Conservation (phyloP, 2,113 vertebrate genomes). For the Brevimyrus niger region DNA sequence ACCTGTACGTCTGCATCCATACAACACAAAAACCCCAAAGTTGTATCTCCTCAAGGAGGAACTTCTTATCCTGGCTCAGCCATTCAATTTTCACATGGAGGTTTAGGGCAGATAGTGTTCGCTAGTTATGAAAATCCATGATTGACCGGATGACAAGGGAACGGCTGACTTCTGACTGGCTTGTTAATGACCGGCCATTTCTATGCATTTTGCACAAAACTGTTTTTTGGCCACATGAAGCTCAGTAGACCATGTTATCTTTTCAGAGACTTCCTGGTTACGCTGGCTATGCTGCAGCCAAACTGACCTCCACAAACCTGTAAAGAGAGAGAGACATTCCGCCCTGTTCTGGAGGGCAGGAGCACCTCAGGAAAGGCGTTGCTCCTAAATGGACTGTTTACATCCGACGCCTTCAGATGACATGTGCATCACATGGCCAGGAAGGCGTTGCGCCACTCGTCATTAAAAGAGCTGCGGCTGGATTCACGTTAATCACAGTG, state of each 20-base stretch:
- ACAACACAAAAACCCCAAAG: constrained; percentile 33
- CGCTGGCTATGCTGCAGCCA: background rate
- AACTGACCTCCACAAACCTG: background rate
- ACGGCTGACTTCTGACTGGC: constrained; percentile 9
- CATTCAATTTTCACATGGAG: constrained; percentile 33
- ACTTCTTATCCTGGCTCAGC: constrained; percentile 41
- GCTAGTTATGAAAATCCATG: constrained; percentile 16
- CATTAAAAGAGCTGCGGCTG: background rate
- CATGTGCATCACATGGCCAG: background rate
- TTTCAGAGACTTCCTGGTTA: background rate
- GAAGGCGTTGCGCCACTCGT: background rate
- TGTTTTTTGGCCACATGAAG: background rate
- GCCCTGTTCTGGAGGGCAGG: background rate
- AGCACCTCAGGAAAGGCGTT: background rate
- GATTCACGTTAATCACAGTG: constrained; percentile 1
- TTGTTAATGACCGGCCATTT: background rate
- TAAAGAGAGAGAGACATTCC: background rate
- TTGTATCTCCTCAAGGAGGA: constrained; percentile 41
- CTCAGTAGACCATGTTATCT: background rate
- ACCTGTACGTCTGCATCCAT: constrained; percentile 33
- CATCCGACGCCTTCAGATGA: background rate
- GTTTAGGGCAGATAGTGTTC: constrained; percentile 23
- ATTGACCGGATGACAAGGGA: constrained; percentile 19
- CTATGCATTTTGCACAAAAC: too few species aligned
- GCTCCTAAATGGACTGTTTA: background rate